phyloP scores from a whole-genome alignment of 2,888 invertebrate genomes.

The Gnatocerus cornutus region DNA sequence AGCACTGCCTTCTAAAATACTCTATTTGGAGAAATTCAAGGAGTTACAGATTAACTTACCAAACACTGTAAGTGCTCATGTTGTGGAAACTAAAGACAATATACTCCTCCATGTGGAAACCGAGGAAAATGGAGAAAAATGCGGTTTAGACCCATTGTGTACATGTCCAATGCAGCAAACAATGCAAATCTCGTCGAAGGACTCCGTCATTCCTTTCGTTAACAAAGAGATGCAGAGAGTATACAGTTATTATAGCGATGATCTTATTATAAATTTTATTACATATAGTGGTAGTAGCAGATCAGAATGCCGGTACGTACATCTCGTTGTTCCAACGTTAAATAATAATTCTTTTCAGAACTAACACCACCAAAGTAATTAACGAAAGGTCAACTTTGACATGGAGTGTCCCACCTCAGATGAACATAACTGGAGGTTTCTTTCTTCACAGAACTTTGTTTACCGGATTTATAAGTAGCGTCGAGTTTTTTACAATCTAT shows the following conservation, averaged over 20 bases:
- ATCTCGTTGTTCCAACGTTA: too few species aligned
- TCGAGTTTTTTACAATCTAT: slow-evolving; percentile 64
- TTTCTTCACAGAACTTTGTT: slow-evolving; percentile 55
- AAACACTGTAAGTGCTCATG: slow-evolving; percentile 59
- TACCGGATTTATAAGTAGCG: slow-evolving; percentile 65
- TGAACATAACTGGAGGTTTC: slow-evolving; percentile 54
- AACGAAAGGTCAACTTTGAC: slow-evolving; percentile 61
- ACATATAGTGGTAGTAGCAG: slow-evolving; percentile 65
- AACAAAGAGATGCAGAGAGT: slow-evolving; percentile 63
- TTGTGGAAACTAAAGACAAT: slow-evolving; percentile 57
- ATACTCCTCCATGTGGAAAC: slow-evolving; percentile 61
- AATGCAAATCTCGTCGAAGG: slow-evolving; percentile 63
- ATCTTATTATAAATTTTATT: slow-evolving; percentile 62
- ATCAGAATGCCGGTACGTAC: slow-evolving; percentile 59
- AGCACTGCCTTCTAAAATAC: slow-evolving; percentile 63
- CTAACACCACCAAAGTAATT: slow-evolving; percentile 50
- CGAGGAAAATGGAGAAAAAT: slow-evolving; percentile 60
- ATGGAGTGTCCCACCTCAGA: slow-evolving; percentile 59
- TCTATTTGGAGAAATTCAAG: slow-evolving; percentile 66
- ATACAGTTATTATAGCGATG: slow-evolving; percentile 63
- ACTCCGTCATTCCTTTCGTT: slow-evolving; percentile 59
- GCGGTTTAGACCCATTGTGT: slow-evolving; percentile 62
- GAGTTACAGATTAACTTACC: slow-evolving; percentile 62
- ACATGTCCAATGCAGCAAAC: slow-evolving; percentile 64
- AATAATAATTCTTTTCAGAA: slow-evolving; percentile 50